Percentiles rank a stretch among this genome's conserved stretches.
Conservation (phyloP, 2,797 vertebrate species). For the Chrysocyon brachyurus region DNA sequence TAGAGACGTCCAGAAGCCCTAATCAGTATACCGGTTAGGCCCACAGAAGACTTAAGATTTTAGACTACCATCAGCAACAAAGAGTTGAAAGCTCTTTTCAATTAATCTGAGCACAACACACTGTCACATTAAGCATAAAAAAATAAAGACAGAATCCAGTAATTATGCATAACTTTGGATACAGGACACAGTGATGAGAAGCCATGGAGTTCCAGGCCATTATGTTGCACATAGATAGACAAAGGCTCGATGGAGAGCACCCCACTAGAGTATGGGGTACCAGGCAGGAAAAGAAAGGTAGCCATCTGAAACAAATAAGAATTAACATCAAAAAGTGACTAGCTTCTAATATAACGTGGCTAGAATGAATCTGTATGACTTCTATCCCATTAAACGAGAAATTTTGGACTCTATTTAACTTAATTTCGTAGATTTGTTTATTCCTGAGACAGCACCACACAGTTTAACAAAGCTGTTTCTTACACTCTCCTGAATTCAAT, state of each 20-base stretch:
- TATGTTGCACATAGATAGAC: neutral
- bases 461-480: constrained; percentile 28
- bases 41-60: constrained; percentile 4
- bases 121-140: neutral
- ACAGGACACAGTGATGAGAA: constrained; percentile 1
- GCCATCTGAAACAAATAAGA: constrained; percentile 37
- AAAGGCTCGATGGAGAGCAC: neutral
- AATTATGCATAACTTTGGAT: neutral
- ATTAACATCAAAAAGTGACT: constrained; percentile 22
- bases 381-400: neutral
- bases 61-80: neutral
- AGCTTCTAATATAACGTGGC: neutral
- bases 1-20: neutral
- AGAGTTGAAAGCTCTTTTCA: constrained; percentile 36
- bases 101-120: neutral
- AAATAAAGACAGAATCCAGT: neutral
- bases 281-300: neutral
- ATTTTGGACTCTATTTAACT: neutral
- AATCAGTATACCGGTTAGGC: neutral
- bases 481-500: neutral
- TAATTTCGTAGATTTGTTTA: constrained; percentile 33
- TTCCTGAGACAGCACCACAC: neutral
- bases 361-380: neutral
- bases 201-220: neutral
- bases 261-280: neutral